A percentile compares a stretch with the other conserved stretches of the same genome.
These are phyloP conservation scores for Xiphorhynchus erythropygius DNA, from an alignment of 2,797 vertebrate species.

Conservation along the genomic window DNA sequence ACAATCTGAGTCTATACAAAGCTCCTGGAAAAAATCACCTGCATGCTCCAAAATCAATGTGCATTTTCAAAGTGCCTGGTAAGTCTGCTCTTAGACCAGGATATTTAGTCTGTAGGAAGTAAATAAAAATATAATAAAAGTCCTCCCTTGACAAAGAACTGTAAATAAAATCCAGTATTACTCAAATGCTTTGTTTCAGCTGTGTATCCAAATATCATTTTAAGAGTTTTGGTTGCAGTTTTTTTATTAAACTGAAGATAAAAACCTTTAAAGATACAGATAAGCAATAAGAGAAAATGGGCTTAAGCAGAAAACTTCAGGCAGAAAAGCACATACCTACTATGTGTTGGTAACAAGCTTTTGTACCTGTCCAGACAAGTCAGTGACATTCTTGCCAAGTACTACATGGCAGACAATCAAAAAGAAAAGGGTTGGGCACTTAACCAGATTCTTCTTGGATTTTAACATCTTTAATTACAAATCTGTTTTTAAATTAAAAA, in stretches of 20 bases:
- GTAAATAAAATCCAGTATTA: neutral
- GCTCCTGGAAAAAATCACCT: neutral
- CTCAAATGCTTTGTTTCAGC: neutral
- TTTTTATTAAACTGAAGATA: neutral
- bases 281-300: neutral
- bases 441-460: conserved; percentile 4
- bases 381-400: neutral
- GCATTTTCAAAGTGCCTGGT: neutral
- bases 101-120: neutral
- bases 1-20: neutral
- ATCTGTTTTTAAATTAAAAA: neutral
- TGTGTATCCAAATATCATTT: neutral
- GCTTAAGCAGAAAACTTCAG: neutral
- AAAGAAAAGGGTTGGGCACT: neutral
- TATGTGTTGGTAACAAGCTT: neutral
- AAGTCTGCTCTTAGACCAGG: neutral
- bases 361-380: conserved; percentile 33
- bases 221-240: neutral
- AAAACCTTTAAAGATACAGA: neutral
- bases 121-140: neutral
- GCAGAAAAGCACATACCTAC: neutral
- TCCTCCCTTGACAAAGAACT: neutral
- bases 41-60: neutral
- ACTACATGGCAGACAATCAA: neutral
- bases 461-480: conserved; percentile 34